Evolutionary conservation across 2,797 vertebrate species (phyloP), one percentile per base, ranked within the genome.

Genomic region (Manis crassicaudata): DNA sequence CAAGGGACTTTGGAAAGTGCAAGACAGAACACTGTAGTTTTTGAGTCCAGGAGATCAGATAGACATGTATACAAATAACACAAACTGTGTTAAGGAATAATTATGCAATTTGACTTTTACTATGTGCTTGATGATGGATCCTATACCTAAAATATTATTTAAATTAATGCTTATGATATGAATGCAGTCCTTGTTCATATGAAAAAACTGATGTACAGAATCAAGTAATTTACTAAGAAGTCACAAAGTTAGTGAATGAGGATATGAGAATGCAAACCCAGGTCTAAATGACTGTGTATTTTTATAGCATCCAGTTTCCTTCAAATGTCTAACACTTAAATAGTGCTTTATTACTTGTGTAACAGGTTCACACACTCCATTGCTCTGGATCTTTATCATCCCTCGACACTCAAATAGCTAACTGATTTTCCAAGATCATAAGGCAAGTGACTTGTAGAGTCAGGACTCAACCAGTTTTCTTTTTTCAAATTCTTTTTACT

Each of bases 301-400:
- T 89, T 94, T 83, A 54, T 81, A 70, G 83, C 6, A 92, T 32
- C 25, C 27, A n/a, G 21, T 32, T 93, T 60, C 65, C 35, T 75
- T n/a, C 58, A 95, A 91, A 87, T n/a, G n/a, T 95, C 43, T 85
- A 90, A 67, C 21, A 16, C 56, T 84, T 63, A 85, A 80, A 25
- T 7, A 56, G 43, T 62, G 6, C 25, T 13, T n/a, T 92, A n/a
- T 81, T 43, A 58, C n/a, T 77, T 82, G n/a, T 21, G 72, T 92
- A 76, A 62, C 14, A 23, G 10, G 4, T 58, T 40, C 29, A 62
- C 21, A 62, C 13, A 62, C 14, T 35, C 50, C 76, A 56, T 6
- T 56, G 27, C n/a, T 17, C 32, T 40, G 27, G 37, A 43, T 32
- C 7, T 54, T 86, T 70, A 62, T 21, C 50, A 88, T 7, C 60